Percentiles rank a stretch among this genome's conserved stretches.
Conservation (phyloP, 35 echinoderm and acorn worm species). For the Hemicentrotus pulcherrimus region DNA sequence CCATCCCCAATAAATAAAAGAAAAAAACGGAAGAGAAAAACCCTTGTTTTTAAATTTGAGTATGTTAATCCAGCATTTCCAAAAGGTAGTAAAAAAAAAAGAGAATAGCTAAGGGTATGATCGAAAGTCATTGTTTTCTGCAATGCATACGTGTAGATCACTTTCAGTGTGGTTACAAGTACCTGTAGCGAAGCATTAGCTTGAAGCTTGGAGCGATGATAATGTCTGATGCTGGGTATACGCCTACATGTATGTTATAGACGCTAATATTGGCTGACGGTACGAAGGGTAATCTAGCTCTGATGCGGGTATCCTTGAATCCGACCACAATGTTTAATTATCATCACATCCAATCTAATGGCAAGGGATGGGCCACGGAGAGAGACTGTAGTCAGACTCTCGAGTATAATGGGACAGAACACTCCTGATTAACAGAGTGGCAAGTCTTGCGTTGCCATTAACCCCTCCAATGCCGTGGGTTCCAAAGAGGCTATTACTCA, state of each 20-base stretch:
- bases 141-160: background rate
- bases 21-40: too few species aligned
- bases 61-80: background rate
- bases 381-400: background rate
- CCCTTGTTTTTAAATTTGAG: background rate
- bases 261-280: background rate
- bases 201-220: background rate
- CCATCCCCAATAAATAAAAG: too few species aligned
- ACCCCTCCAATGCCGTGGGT: background rate
- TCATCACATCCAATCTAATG: conserved; percentile 18
- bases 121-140: background rate
- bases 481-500: background rate
- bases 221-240: background rate
- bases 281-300: background rate
- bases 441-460: background rate
- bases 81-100: background rate
- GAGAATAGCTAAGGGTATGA: background rate
- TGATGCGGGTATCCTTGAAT: conserved; percentile 1
- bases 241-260: background rate
- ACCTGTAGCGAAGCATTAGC: background rate
- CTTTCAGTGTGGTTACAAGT: background rate
- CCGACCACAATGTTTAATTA: conserved; percentile 12
- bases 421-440: background rate
- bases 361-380: background rate
- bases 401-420: background rate